Evolutionary conservation across 2,888 invertebrate species (phyloP).

Genomic region (Spisula subtruncata): DNA sequence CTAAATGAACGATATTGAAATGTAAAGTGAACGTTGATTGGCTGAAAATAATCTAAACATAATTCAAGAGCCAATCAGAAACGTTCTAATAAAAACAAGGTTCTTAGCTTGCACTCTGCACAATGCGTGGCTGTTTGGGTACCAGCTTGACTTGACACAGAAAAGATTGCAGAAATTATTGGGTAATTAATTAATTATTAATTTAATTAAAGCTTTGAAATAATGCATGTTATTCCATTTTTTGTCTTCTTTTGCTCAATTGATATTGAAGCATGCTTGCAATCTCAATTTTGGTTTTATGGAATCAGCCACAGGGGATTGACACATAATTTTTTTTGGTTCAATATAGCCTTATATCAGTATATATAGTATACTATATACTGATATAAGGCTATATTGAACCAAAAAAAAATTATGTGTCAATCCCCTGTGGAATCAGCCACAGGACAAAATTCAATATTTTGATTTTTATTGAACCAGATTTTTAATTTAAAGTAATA

Average conservation of each 20-base stretch:
- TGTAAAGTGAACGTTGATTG: slow-evolving; percentile 69
- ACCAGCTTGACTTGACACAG: slow-evolving; percentile 1
- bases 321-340: too few species aligned
- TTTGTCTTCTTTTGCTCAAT: background rate
- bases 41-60: slow-evolving; percentile 38
- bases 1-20: slow-evolving; percentile 60
- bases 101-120: background rate
- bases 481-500: too few species aligned
- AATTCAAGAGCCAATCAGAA: slow-evolving; percentile 55
- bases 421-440: too few species aligned
- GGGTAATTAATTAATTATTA: background rate
- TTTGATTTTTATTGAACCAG: too few species aligned
- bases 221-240: background rate
- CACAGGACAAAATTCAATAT: too few species aligned
- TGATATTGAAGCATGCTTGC: background rate
- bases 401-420: too few species aligned
- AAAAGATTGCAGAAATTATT: background rate
- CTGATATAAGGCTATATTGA: too few species aligned
- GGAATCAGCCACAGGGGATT: too few species aligned
- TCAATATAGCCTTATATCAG: too few species aligned
- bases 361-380: too few species aligned
- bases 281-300: too few species aligned
- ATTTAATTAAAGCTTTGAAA: background rate
- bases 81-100: slow-evolving; percentile 19
- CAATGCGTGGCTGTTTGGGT: background rate